Evolutionary conservation across 2,888 invertebrate genomes (phyloP), one percentile per base, ranked within the genome.

Genomic region (Sclerodermus sp.): DNA sequence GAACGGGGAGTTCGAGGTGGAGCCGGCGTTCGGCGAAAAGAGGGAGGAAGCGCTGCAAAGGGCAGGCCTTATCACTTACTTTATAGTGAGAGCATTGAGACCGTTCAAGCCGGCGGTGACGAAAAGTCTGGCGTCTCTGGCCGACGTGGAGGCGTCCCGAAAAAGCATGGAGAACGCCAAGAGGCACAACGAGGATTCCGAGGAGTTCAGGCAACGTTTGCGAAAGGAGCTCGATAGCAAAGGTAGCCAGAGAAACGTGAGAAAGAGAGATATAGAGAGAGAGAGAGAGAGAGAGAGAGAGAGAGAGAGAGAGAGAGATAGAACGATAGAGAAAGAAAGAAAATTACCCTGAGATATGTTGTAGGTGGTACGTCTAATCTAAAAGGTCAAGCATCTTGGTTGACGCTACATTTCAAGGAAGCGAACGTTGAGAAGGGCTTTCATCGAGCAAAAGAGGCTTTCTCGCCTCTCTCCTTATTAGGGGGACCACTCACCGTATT

Each of bases 1-100:
- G 60, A 89, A 87, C 73, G 90, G 90, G 32, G 93, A 94, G 78
- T 96, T 96, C 76, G 94, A 95, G 80, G 92, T 96, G 62, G 95
- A 95, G 74, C 89, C 91, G 2, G 95, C 91, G 0, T 87, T 85
- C 73, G 96, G 95, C 0, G 94, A 94, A 76, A 88, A 90, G 58
- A 84, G 95, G n/a, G 96, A 96, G 75, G 95, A 96, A 79, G 87
- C 90, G 66, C 81, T 96, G 48, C 84, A 91, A 42, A 89, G 90
- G 74, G 93, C 94, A 4, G 93, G 93, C 52, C 84, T 96, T 67
- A 90, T 91, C 79, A 96, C 96, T 2, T 96, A 88, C 81, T 94
- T 96, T 79, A 95, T 96, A 65, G 89, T 88, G 34, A 87, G 87
- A 76, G 91, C 93, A 49, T 80, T 93, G 42, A 92, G 90, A 78